Base-by-base conservation (phyloP, 1,140 invertebrate species). In the Drosophila yakuba region DNA sequence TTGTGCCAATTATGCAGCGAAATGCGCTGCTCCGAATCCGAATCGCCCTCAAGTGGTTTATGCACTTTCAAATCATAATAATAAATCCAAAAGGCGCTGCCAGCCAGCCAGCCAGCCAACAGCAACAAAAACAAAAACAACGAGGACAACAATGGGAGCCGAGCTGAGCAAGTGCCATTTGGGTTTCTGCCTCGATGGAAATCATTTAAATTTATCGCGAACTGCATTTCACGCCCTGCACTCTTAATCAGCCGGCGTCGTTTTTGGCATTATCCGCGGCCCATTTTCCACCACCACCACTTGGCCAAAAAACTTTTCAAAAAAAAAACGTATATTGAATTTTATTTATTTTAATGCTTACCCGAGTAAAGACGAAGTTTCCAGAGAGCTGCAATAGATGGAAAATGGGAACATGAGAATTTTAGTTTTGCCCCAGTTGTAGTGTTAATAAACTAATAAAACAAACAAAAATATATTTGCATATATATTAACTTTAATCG, bases 11-110 rank as follows among this genome's bases (percentile, higher is more conserved):
- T 88, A 88, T 88, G 72, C 76, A 83, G 60, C 84, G 80, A 84
- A 88, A 84, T 89, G 84, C 74, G 57, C 74, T 78, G 64, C 67
- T 71, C 64, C 43, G 15, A 71, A 71, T 56, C 67, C 74, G 63
- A 86, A 67, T 80, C 84, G 80, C 84, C 84, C 84, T 84, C 84
- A 63, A 89, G 84, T 83, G 83, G 79, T 88, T 85, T 88, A 79
- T 88, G 83, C 83, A 89, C 83, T 88, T 79, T 88, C 83, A 88
- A 88, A 88, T 88, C 83, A 88, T 89, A 88, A 88, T 88, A 88
- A 83, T 88, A 88, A 88, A 89, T 88, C 79, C 75, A 66, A 82
- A 81, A 82, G 74, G 78, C 62, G 83, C 75, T 58, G 25, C 57
- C 75, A 61, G 71, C 56, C 61, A 52, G 39, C 51, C 28, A 32